Percentiles rank a stretch among this genome's conserved stretches.
Evolutionary conservation across 2,888 invertebrate species (phyloP).

Genomic region (Rhyacophila evoluta): DNA sequence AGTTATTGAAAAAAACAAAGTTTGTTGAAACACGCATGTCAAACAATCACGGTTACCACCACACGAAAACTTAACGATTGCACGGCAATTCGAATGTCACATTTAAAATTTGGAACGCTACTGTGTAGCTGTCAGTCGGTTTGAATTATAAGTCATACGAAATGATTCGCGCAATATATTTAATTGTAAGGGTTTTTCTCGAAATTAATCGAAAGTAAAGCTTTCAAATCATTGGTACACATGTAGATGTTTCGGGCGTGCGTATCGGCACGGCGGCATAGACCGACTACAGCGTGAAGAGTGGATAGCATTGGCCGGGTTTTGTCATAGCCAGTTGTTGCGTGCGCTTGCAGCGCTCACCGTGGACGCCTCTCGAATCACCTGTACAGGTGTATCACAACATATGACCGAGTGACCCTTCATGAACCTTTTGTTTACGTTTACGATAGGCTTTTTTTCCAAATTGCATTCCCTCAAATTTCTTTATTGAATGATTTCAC

Average conservation of each 20-base stretch:
- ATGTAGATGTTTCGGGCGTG: background rate
- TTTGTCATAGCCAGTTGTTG: conserved; percentile 49
- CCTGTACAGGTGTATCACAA: conserved; percentile 46
- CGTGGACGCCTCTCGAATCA: conserved; percentile 17
- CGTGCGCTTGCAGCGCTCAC: conserved; percentile 51
- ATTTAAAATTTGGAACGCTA: background rate
- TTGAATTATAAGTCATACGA: background rate
- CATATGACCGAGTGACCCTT: conserved; percentile 45
- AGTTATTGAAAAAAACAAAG: conserved; percentile 21
- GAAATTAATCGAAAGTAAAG: conserved; percentile 7
- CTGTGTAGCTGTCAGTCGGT: background rate
- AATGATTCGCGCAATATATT: background rate
- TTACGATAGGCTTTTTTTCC: background rate
- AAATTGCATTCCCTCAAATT: background rate
- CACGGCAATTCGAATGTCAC: conserved; percentile 20
- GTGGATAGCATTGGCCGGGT: conserved; percentile 33
- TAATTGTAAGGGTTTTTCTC: background rate
- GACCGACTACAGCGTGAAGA: conserved; percentile 40
- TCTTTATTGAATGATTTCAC: no score
- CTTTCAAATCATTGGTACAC: background rate
- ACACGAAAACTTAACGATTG: conserved; percentile 29
- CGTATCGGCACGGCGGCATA: conserved; percentile 36
- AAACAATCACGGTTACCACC: conserved; percentile 26
- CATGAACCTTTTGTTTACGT: conserved; percentile 44
- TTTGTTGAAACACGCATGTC: conserved; percentile 31